A percentile compares a stretch with the other conserved stretches of the same genome.
Conservation (phyloP, 2,888 invertebrate genomes). For the Metallyticus violacea region DNA sequence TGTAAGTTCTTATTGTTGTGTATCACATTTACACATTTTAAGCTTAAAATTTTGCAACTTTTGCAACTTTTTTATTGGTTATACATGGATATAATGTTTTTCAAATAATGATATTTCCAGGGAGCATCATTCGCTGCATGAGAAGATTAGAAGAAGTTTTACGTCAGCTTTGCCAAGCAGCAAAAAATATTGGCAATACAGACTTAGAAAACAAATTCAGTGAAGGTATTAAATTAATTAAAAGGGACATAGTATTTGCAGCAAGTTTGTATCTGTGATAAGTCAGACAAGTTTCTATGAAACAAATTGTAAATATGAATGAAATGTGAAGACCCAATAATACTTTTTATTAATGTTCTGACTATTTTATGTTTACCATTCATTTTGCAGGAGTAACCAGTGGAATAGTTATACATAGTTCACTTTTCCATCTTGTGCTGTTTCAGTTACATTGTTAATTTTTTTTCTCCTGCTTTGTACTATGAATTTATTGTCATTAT, state of each 20-base stretch:
- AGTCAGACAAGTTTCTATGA: not conserved
- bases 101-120: slow-evolving; percentile 46
- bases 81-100: too few species aligned
- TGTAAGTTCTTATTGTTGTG: too few species aligned
- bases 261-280: slow-evolving; percentile 89
- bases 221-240: slow-evolving; percentile 85
- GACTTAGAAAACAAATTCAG: slow-evolving; percentile 95
- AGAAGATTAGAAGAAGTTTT: slow-evolving; percentile 92
- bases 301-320: not conserved
- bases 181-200: slow-evolving; percentile 94
- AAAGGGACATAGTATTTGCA: slow-evolving; percentile 99
- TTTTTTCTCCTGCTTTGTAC: too few species aligned
- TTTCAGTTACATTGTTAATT: too few species aligned
- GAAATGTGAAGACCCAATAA: not conserved
- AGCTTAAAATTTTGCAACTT: too few species aligned
- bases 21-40: too few species aligned
- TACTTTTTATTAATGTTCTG: not conserved
- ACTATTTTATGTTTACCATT: too few species aligned
- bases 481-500: too few species aligned
- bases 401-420: too few species aligned
- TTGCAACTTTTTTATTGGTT: too few species aligned
- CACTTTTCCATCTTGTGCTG: too few species aligned
- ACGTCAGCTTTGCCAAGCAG: slow-evolving; percentile 91
- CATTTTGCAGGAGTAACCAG: too few species aligned
- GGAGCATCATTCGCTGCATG: slow-evolving; percentile 84